Conservation (phyloP, 2,888 invertebrate species). For the Escarpia spicata region DNA sequence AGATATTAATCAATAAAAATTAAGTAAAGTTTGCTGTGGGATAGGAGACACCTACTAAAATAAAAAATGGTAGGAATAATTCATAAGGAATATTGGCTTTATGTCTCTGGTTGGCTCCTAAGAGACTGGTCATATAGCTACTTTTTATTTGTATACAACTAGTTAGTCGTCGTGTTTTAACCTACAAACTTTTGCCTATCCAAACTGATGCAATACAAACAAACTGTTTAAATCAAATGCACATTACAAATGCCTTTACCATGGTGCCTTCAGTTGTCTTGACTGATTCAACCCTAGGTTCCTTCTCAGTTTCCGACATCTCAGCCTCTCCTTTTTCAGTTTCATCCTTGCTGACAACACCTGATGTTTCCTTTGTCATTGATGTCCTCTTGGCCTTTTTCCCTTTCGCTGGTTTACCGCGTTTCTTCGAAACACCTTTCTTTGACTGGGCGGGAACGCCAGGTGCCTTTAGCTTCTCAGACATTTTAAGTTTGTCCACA, state of each 20-base stretch:
- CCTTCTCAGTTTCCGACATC: not conserved
- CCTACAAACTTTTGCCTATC: not conserved
- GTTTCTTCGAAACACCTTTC: slow-evolving; percentile 24
- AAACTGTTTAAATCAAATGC: not conserved
- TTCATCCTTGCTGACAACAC: not conserved
- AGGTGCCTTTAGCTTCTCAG: not conserved
- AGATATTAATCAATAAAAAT: too few species aligned
- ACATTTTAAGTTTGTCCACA: not conserved
- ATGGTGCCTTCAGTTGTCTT: not conserved
- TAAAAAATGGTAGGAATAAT: not conserved
- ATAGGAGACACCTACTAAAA: too few species aligned
- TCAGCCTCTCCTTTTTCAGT: not conserved
- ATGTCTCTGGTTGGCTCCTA: too few species aligned
- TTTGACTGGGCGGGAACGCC: slow-evolving; percentile 10
- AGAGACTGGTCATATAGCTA: too few species aligned
- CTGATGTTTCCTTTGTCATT: not conserved
- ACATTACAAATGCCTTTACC: too few species aligned
- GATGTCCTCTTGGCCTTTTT: not conserved
- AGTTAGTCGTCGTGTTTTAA: too few species aligned
- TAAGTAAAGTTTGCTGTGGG: too few species aligned
- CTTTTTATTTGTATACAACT: too few species aligned
- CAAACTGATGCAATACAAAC: not conserved
- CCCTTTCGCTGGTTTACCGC: not conserved
- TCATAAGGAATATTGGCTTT: too few species aligned
- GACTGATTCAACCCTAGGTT: not conserved